These are phyloP conservation scores for Melanerpes aurifrons DNA, from an alignment of 2,113 vertebrate species.

Conservation along the genomic window DNA sequence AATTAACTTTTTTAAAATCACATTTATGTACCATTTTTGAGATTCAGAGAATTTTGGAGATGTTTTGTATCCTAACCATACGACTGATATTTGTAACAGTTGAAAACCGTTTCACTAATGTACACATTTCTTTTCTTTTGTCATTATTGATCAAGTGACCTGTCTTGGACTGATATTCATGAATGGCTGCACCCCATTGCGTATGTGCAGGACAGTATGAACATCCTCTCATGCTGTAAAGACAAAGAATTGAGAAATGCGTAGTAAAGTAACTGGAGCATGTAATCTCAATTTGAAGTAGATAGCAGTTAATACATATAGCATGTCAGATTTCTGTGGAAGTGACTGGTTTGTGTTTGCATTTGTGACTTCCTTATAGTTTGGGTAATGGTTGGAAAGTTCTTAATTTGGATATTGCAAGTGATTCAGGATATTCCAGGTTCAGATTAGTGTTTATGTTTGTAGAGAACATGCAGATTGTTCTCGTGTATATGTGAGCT, in stretches of 20 bases:
- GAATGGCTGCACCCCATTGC: background rate
- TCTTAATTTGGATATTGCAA: background rate
- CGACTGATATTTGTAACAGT: background rate
- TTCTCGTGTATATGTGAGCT: background rate
- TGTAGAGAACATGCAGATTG: background rate
- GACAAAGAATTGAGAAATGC: background rate
- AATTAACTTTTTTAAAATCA: background rate
- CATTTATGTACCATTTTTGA: background rate
- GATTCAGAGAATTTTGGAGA: background rate
- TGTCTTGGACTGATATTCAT: background rate
- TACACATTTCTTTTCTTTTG: rapidly evolving
- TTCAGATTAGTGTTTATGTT: background rate
- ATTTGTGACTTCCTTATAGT: background rate
- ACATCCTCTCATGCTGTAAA: rapidly evolving
- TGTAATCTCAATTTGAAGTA: background rate
- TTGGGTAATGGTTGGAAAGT: background rate
- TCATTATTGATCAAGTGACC: background rate
- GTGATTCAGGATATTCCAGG: background rate
- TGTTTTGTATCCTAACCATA: background rate
- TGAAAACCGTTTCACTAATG: background rate
- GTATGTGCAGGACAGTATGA: background rate
- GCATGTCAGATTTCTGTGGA: background rate
- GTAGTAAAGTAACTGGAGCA: background rate
- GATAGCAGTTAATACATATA: background rate
- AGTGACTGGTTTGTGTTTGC: background rate